Base-by-base conservation (phyloP, 2,797 vertebrate species). In the Tragelaphus eurycerus region DNA sequence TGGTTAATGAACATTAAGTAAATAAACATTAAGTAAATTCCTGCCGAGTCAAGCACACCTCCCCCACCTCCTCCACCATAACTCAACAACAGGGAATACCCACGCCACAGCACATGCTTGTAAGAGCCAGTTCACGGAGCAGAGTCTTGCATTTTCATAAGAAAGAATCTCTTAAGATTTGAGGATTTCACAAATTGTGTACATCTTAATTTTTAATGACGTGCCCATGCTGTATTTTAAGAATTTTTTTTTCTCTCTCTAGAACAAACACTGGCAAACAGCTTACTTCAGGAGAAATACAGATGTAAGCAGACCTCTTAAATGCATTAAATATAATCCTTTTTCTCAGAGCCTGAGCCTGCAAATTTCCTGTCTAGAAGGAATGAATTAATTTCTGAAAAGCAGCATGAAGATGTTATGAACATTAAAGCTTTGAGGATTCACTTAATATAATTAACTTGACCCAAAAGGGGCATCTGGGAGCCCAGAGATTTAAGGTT, bases 381-480 rank as follows among this genome's bases (percentile, higher is more conserved):
- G 96, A 97, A 96, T 95, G 86, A 96, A 2, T 98, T 97, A 97
- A 96, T 78, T 96, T 34, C 54, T 7, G 82, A 96, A 95, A 86
- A 98, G 91, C 57, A 54, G 52, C 76, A 12, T 94, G 76, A 74
- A 93, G 4, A 79, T 60, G 91, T 94, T 59, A 38, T 83, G 78
- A 25, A 50, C 38, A 34, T 86, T 60, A 74, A 93, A 96, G 86
- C 71, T 74, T 29, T 76, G 11, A 55, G 21, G 29, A 14, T 95
- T 55, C 31, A 43, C 12, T 60, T 90, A 93, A 38, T 85, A 0
- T 59, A 74, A 81, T 90, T 96, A 95, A 7, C 79, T 62, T 97
- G 67, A 90, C 23, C 64, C 16, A 46, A 17, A 86, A 50, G 54
- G 34, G 62, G 48, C 31, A 78, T 16, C 5, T 8, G 16, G 89